Evolutionary conservation across 2,113 vertebrate genomes (phyloP).

Genomic region (Paradoxurus hermaphroditus): DNA sequence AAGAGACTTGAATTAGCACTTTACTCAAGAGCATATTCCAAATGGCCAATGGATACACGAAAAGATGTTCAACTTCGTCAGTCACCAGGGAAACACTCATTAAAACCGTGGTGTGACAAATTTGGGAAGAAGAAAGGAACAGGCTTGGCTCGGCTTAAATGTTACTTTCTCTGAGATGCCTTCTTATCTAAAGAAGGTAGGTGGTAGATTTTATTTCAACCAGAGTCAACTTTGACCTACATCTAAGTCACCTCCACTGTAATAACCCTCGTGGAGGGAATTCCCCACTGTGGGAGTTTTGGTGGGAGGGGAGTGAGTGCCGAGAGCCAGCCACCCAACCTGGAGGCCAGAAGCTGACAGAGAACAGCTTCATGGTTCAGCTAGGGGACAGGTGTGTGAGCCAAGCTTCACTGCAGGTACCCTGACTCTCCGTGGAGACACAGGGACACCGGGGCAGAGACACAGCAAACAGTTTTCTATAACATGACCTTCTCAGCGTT

Average conservation of each 20-base stretch:
- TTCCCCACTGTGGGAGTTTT: not conserved
- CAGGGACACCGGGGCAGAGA: not conserved
- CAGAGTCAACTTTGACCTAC: not conserved
- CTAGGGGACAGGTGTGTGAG: not conserved
- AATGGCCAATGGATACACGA: not conserved
- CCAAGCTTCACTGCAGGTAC: not conserved
- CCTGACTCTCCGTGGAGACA: not conserved
- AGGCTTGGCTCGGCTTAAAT: not conserved
- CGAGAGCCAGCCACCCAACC: not conserved
- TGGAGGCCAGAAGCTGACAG: not conserved
- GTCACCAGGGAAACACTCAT: not conserved
- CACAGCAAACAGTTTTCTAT: not conserved
- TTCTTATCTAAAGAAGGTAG: not conserved
- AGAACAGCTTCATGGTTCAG: not conserved
- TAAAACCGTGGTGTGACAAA: not conserved
- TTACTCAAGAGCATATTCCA: conserved; percentile 1
- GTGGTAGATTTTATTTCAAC: not conserved
- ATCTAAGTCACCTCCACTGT: not conserved
- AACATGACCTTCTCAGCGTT: not conserved
- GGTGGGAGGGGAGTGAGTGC: not conserved
- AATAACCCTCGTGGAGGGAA: not conserved
- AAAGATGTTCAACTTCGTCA: not conserved
- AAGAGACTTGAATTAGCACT: not conserved
- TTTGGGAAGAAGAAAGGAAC: not conserved
- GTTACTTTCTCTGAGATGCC: not conserved